These are phyloP conservation scores for Hormaphis cornu DNA, from an alignment of 1,140 invertebrate genomes.

Conservation along the genomic window DNA sequence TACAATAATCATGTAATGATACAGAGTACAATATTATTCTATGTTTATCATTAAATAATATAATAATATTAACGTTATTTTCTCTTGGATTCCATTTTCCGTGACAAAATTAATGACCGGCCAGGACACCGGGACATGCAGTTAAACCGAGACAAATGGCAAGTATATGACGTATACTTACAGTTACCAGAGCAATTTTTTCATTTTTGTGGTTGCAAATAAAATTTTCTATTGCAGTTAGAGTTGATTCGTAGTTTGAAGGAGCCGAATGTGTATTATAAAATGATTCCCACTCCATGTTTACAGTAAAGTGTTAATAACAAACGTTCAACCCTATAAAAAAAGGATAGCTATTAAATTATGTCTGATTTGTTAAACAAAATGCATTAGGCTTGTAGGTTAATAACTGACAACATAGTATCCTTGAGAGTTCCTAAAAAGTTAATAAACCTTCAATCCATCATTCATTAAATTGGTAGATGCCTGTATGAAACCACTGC, in stretches of 20 bases:
- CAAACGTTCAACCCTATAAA: not conserved
- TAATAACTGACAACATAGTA: too few relatives aligned
- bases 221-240: slow-evolving; percentile 60
- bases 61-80: not conserved
- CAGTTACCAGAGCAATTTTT: slow-evolving; percentile 67
- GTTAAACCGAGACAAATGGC: not conserved
- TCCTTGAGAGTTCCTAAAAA: not conserved
- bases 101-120: not conserved
- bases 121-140: not conserved
- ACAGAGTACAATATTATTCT: too few relatives aligned
- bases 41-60: not conserved
- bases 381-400: too few relatives aligned
- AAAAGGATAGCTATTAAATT: too few relatives aligned
- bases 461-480: too few relatives aligned
- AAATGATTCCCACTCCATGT: slow-evolving; percentile 63
- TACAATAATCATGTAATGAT: too few relatives aligned
- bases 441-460: not conserved
- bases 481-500: too few relatives aligned
- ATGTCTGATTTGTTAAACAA: too few relatives aligned
- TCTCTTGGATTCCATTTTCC: too few relatives aligned
- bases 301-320: not conserved
- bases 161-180: slow-evolving; percentile 46
- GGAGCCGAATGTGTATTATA: slow-evolving; percentile 64
- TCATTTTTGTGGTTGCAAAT: slow-evolving; percentile 54
- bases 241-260: slow-evolving; percentile 59